These are phyloP conservation scores for Drosophila histrio DNA, from an alignment of 2,888 invertebrate genomes.

Conservation along the genomic window DNA sequence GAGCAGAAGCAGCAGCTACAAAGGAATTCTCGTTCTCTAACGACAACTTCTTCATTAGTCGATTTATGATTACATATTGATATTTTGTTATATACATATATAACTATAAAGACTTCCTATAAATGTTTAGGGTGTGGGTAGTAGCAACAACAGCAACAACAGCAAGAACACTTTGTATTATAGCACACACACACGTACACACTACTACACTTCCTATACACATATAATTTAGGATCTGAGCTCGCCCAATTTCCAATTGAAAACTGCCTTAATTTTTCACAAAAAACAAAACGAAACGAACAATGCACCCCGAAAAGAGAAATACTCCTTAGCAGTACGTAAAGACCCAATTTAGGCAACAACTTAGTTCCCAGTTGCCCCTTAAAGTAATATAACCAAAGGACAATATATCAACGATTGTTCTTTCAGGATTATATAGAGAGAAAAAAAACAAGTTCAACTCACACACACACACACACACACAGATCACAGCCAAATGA, in stretches of 20 bases:
- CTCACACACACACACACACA: constrained; percentile 53
- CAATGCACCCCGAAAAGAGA: constrained; percentile 60
- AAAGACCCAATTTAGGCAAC: constrained; percentile 18
- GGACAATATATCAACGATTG: constrained; percentile 72
- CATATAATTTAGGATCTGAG: constrained; percentile 48
- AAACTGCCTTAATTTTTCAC: constrained; percentile 71
- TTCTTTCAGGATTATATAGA: constrained; percentile 47
- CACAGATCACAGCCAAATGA: constrained; percentile 20
- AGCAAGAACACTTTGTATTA: constrained; percentile 67
- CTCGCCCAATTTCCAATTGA: constrained; percentile 66
- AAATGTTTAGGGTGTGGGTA: constrained; percentile 78
- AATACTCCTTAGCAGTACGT: constrained; percentile 69
- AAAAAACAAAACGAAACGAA: constrained; percentile 38
- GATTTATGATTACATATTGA: constrained; percentile 60
- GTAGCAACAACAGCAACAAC: constrained; percentile 42
- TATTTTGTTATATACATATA: constrained; percentile 55
- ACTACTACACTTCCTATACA: constrained; percentile 63
- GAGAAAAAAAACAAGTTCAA: constrained; percentile 6
- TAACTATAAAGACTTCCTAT: constrained; percentile 72
- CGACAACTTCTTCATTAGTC: constrained; percentile 84
- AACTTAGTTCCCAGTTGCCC: constrained; percentile 7
- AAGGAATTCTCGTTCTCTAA: constrained; percentile 81
- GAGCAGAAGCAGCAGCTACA: constrained; percentile 53
- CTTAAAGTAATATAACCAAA: constrained; percentile 47
- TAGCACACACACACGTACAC: constrained; percentile 64